phyloP scores from a whole-genome alignment of 2,888 invertebrate species.

The Mesoligia furuncula region DNA sequence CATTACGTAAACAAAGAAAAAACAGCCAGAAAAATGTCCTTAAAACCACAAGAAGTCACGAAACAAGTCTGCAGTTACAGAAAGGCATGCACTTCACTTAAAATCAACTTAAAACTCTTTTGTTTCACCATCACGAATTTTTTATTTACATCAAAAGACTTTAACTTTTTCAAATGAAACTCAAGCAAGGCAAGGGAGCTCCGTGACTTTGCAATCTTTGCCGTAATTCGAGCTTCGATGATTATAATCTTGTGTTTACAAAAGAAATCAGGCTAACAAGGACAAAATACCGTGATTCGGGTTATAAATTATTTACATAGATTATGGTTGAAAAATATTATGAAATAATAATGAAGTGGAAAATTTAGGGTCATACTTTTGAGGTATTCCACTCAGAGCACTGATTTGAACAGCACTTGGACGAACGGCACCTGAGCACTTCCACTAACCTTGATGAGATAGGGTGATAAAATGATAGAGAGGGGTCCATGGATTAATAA shows the following conservation, averaged over 20 bases:
- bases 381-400: too few relatives aligned
- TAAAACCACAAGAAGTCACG: not conserved
- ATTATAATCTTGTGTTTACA: constrained; percentile 58
- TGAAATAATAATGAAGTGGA: constrained; percentile 8
- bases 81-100: constrained; percentile 9
- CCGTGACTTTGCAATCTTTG: constrained; percentile 59
- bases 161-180: constrained; percentile 33
- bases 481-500: too few relatives aligned
- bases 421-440: too few relatives aligned
- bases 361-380: constrained; percentile 13
- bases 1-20: not conserved
- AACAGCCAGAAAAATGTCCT: not conserved
- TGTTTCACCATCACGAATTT: constrained; percentile 21
- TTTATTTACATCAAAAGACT: constrained; percentile 32
- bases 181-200: constrained; percentile 18
- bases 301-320: constrained; percentile 32
- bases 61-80: constrained; percentile 2
- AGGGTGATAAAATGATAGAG: too few relatives aligned
- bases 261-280: constrained; percentile 54
- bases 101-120: constrained; percentile 31
- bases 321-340: constrained; percentile 5
- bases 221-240: constrained; percentile 52
- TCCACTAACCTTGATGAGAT: too few relatives aligned
- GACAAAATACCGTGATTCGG: constrained; percentile 34
- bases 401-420: too few relatives aligned